These are phyloP conservation scores for Meteorus cinctellus DNA, from an alignment of 2,888 invertebrate species.

Conservation along the genomic window DNA sequence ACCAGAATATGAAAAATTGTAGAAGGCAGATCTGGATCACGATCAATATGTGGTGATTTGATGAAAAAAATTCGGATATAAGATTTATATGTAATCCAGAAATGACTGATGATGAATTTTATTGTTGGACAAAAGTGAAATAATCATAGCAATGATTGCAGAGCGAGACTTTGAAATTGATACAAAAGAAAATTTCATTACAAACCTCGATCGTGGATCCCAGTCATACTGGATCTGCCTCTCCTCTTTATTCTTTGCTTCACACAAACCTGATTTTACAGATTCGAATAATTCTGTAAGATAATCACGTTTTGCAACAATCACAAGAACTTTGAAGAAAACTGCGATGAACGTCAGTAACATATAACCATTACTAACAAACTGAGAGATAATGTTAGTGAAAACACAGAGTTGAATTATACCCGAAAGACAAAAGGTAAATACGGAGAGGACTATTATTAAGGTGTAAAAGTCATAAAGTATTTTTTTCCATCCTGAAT, in stretches of 20 bases:
- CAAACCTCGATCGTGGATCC: neutral
- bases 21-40: no score
- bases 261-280: neutral
- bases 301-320: neutral
- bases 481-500: neutral
- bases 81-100: no score
- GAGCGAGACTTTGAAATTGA: neutral
- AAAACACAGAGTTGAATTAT: neutral
- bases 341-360: neutral
- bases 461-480: neutral
- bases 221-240: neutral
- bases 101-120: no score
- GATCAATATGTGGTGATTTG: no score
- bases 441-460: neutral
- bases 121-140: no score
- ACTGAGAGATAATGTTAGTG: neutral
- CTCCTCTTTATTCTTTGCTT: neutral
- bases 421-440: neutral
- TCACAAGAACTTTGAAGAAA: neutral
- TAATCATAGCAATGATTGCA: no score
- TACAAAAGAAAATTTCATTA: no score
- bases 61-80: no score
- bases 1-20: no score
- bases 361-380: neutral
- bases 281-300: neutral